Percentiles rank a stretch among this genome's conserved stretches.
Conservation (phyloP, 2,797 vertebrate genomes). For the Hydrocynus forskahlii region DNA sequence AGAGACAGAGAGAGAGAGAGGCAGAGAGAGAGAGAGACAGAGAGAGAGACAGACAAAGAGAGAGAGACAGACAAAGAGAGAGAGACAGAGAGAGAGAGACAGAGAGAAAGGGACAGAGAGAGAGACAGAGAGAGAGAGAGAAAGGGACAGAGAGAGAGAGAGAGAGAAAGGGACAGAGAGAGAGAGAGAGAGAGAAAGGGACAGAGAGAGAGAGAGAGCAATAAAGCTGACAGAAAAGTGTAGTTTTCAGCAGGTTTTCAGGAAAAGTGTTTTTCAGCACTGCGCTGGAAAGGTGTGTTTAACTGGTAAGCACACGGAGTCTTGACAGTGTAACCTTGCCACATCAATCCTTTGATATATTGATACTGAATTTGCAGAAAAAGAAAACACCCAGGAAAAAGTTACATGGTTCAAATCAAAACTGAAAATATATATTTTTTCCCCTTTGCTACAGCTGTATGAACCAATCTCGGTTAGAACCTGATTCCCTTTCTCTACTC, state of each 20-base stretch:
- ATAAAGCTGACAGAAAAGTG: constrained; percentile 50
- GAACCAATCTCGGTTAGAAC: not conserved
- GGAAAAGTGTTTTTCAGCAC: constrained; percentile 27
- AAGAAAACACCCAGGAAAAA: not conserved
- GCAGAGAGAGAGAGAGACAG: no score
- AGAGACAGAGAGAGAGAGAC: no score
- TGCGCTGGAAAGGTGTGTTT: constrained; percentile 25
- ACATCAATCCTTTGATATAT: constrained; percentile 48
- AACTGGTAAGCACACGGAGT: constrained; percentile 38
- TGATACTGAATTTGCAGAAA: constrained; percentile 24
- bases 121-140: no score
- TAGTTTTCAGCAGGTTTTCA: constrained; percentile 47
- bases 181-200: no score
- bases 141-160: no score
- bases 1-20: no score
- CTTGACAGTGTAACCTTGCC: constrained; percentile 45
- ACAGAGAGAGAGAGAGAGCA: constrained; percentile 19
- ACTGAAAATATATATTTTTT: not conserved
- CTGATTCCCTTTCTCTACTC: not conserved
- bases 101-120: no score
- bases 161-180: no score
- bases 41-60: no score
- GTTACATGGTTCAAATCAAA: constrained; percentile 23
- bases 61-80: no score
- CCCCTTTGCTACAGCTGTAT: not conserved